Base-by-base conservation (phyloP, 2,888 invertebrate genomes). In the Nemotelus nigrinus region DNA sequence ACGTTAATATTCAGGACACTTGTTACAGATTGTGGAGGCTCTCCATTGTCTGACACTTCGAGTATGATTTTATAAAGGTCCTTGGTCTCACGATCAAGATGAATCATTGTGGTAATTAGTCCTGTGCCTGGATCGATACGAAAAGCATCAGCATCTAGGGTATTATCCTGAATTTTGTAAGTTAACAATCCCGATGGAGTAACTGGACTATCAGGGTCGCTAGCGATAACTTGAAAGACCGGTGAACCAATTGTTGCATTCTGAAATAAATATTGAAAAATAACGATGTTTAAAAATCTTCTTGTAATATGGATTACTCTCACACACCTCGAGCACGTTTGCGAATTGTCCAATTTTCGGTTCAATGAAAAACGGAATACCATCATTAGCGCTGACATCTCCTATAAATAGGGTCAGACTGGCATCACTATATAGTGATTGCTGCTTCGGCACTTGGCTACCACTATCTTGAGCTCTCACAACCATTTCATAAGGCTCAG, bases 321-420 rank as follows among this genome's bases (percentile, higher is more conserved):
- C 3, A 41, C 77, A 83, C 79, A 92, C 92, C 89, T 94, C 94
- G 39, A 91, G 90, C 3, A 94, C 88, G 82, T 89, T 90, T 0
- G 94, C 91, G n/a, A 89, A 87, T 85, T 94, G 93, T 58, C 93
- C 92, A 3, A 90, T 86, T 5, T 91, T 90, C 0, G 94, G 94
- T 76, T 92, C 88, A 25, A 93, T 90, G 82, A 94, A 93, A 44
- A 90, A 88, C 0, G 94, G 94, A 1, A 94, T 92, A 0, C 94
- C 94, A 84, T 94, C 94, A 82, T 94, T 94, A 78, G 92, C 91
- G 71, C 93, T 93, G 0, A 94, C 93, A 82, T 95, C 94, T 0
- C 94, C 94, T 57, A 95, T 92, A 81, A 92, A 92, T 2, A 95
- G 84, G 0, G 89, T 89, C 0, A 94, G 85, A 3, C 89, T 89